Base-by-base conservation (phyloP, 2,888 invertebrate species). In the Acrocyrtus sp. region DNA sequence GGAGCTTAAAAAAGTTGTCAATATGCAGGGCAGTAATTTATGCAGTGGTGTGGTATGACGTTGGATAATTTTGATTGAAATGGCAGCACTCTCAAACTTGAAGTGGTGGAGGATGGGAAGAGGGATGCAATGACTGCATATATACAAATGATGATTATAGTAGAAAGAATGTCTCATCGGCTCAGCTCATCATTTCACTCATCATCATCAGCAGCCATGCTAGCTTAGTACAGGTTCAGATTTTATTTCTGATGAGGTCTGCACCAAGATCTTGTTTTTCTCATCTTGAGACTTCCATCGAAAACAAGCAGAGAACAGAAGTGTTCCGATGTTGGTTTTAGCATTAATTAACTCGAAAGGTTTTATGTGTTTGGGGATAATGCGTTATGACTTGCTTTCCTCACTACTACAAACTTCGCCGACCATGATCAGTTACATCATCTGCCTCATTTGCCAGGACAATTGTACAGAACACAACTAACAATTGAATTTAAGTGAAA, bases 401-500 rank as follows among this genome's bases (percentile, higher is more conserved):
- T 34, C 34, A 8, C 6, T 34, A 34, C 6, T 5, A 34, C n/a
- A n/a, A n/a, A n/a, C n/a, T n/a, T n/a, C 22, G 53, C 26, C 53
- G 6, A 19, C n/a, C 19, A 19, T 45, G 45, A 45, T 15, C 21
- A n/a, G n/a, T n/a, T n/a, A 17, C n/a, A 53, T 53, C 53, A 21
- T 53, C 45, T 45, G 45, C 19, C 45, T 45, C 45, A 45, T 45
- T 17, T 53, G 21, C 29, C 53, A 53, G 24, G 27, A 27, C 53
- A 27, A 53, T n/a, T 53, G 29, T 21, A 19, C 2, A 15, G 29
- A 48, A 22, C 17, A 43, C 43, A n/a, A 29, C 21, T 29, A 24
- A 12, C 19, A 19, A 68, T 60, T 53, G 53, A 68, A 43, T 53
- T 60, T 53, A 43, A 61, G 39, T 17, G n/a, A 27, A n/a, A 19